Evolutionary conservation across 2,888 invertebrate species (phyloP), one percentile per base, ranked within the genome.

Genomic region (Stenchaetothrips biformis): DNA sequence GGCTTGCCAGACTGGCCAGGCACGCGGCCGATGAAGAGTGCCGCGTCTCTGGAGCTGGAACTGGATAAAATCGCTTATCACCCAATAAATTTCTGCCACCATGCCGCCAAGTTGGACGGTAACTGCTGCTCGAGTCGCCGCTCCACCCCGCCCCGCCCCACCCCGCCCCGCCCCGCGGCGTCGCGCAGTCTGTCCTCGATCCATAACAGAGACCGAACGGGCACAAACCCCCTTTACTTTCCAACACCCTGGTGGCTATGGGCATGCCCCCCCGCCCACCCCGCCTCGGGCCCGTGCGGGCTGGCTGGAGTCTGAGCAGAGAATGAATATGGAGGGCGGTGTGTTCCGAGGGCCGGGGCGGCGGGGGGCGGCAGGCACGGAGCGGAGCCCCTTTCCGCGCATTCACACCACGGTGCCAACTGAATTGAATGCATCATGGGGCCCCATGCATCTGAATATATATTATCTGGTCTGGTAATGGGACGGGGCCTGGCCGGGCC

Each of bases 401-500:
- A 53, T 53, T 53, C 53, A 53, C 53, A 53, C 53, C 53, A 18
- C 53, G 18, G 16, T 53, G 53, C 16, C 53, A 53, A 53, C 13
- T 53, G 62, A 77, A n/a, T 77, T 79, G 53, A 59, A 77, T 77
- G 62, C 77, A 21, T 49, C 78, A 77, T 79, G 78, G 16, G 48
- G 48, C 77, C 49, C 59, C 77, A 77, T 27, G 4, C 59, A 67
- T 25, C 53, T 48, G 18, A 27, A 77, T 25, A 25, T 13, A 79
- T 47, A 79, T 18, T 62, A 25, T 48, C 11, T 25, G 21, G 83
- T 83, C 82, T 83, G 81, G 81, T 82, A 81, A 79, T 79, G 82
- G 81, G 83, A 83, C 83, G 82, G 83, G 82, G 83, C 81, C 80
- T 82, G 84, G 83, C 83, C 84, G 84, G 84, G 84, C 84, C 83